Conservation (phyloP, 2,797 vertebrate genomes). For the Hydrophis major region DNA sequence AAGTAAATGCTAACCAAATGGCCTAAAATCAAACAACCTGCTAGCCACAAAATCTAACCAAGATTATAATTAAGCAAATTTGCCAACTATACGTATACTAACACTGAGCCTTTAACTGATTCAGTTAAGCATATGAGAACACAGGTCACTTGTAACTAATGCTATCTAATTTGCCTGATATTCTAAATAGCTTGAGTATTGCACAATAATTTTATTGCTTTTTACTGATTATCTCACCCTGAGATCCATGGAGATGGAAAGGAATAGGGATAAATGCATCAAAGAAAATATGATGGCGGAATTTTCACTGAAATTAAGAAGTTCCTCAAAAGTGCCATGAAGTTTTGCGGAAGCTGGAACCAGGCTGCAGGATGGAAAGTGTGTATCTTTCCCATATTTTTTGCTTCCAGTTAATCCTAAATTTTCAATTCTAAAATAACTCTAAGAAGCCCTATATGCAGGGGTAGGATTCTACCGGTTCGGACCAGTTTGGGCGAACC, state of each 20-base stretch:
- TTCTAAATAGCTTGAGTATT: background rate
- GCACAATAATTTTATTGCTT: background rate
- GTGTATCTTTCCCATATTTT: background rate
- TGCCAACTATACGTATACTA: background rate
- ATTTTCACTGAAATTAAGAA: constrained; percentile 16
- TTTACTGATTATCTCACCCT: background rate
- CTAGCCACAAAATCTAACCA: background rate
- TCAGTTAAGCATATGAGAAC: background rate
- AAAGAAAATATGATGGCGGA: background rate
- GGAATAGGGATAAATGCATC: background rate
- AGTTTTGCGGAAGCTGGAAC: background rate
- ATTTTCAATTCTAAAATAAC: background rate
- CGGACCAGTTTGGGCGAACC: no score
- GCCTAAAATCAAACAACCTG: background rate
- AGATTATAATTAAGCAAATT: background rate
- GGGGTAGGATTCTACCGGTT: no score
- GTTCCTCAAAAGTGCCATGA: background rate
- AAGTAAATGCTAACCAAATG: background rate
- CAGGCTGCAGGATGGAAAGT: background rate
- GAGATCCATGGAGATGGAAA: background rate
- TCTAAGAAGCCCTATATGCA: background rate
- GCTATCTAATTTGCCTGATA: background rate
- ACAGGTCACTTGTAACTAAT: background rate
- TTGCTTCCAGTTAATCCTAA: background rate
- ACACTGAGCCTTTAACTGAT: background rate